A percentile compares a stretch with the other conserved stretches of the same genome.
These are phyloP conservation scores for Drosophila melanogaster DNA, from an alignment of 1,140 invertebrate genomes.

Conservation along the genomic window Release_6_plus_ISO1_MT NT_033777.3:29279501-29280000, in stretches of 20 bases:
- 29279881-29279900: slow-evolving; percentile 17
- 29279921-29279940: slow-evolving; percentile 38
- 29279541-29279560: slow-evolving; percentile 46
- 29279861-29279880: slow-evolving; percentile 20
- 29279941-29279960: slow-evolving; percentile 37
- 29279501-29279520: slow-evolving; percentile 6
- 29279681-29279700: too few species aligned
- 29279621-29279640: too few species aligned
- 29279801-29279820: too few species aligned
- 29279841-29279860: too few species aligned
- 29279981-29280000: slow-evolving; percentile 80
- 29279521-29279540: slow-evolving; percentile 24
- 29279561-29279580: slow-evolving; percentile 61
- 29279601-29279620: not conserved
- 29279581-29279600: slow-evolving; percentile 2
- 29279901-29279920: slow-evolving; percentile 42
- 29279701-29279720: too few species aligned
- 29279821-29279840: too few species aligned
- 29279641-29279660: too few species aligned
- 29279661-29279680: too few species aligned
- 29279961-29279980: slow-evolving; percentile 47
- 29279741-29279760: too few species aligned
- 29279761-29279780: too few species aligned
- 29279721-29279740: too few species aligned
- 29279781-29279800: too few species aligned